Percentiles rank a stretch among this genome's conserved stretches.
Conservation (phyloP, 2,888 invertebrate species). For the Conchocele bisecta region DNA sequence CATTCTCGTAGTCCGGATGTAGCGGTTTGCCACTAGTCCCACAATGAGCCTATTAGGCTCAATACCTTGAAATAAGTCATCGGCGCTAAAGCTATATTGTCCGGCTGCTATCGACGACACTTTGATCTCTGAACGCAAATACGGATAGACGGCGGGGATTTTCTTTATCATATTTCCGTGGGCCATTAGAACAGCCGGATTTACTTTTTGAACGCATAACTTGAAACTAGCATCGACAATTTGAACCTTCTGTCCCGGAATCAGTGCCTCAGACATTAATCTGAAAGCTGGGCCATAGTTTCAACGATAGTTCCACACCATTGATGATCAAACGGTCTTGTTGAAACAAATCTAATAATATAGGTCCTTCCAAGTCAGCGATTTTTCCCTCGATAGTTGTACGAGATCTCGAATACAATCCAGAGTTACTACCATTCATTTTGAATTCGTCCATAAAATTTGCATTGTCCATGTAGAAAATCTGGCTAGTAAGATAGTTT, state of each 20-base stretch:
- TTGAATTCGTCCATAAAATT: conserved; percentile 10
- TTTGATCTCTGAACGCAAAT: conserved; percentile 17
- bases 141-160: conserved; percentile 40
- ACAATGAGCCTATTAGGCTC: conserved; percentile 20
- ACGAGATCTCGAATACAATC: conserved; percentile 6
- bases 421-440: conserved; percentile 23
- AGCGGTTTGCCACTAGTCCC: conserved; percentile 17
- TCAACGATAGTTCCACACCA: conserved; percentile 7
- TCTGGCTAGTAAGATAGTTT: background rate
- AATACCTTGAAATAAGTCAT: no score
- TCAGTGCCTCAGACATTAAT: conserved; percentile 14
- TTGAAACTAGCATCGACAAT: conserved; percentile 41
- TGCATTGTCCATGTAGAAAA: conserved; percentile 29
- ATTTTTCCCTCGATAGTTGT: conserved; percentile 20
- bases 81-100: no score
- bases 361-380: conserved; percentile 40
- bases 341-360: conserved; percentile 35
- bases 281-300: conserved; percentile 32
- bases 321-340: conserved; percentile 31
- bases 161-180: conserved; percentile 24
- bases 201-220: conserved; percentile 37
- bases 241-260: conserved; percentile 13
- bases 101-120: no score
- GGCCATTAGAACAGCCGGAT: conserved; percentile 27
- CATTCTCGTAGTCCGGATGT: conserved; percentile 14